Conservation (phyloP, 2,113 vertebrate genomes). For the Caretta caretta region DNA sequence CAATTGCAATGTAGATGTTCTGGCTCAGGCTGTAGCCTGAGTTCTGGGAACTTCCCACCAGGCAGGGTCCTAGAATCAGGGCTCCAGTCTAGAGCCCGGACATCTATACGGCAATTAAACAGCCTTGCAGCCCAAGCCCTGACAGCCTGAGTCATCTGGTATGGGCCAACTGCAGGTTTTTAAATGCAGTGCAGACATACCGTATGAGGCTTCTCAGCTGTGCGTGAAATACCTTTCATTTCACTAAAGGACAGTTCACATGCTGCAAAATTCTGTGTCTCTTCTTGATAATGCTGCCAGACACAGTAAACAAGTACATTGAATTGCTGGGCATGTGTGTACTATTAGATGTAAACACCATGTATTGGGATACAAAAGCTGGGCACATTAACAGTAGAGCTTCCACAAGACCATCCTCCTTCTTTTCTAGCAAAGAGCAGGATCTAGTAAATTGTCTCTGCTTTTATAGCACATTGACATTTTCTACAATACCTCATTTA, state of each 20-base stretch:
- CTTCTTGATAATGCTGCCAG: background rate
- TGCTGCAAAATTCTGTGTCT: background rate
- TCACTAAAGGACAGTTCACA: background rate
- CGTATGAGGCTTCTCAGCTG: background rate
- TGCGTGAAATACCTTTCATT: background rate
- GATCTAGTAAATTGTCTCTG: background rate
- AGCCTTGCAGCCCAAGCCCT: background rate
- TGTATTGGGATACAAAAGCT: background rate
- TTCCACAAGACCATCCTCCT: background rate
- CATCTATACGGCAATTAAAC: background rate
- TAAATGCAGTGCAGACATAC: background rate
- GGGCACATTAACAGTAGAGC: background rate
- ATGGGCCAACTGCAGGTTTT: background rate
- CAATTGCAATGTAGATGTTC: too few species aligned
- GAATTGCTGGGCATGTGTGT: background rate
- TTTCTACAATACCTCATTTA: background rate
- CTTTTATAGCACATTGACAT: background rate
- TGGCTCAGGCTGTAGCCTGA: background rate
- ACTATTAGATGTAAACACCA: slow-evolving; percentile 23
- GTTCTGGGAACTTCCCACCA: background rate
- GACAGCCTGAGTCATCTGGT: background rate
- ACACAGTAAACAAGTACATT: background rate
- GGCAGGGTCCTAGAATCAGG: background rate
- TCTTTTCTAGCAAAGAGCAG: background rate
- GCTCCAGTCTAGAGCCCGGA: background rate